A percentile compares a stretch with the other conserved stretches of the same genome.
These are phyloP conservation scores for Lepidocolaptes lacrymiger DNA, from an alignment of 2,797 vertebrate genomes.

Conservation along the genomic window DNA sequence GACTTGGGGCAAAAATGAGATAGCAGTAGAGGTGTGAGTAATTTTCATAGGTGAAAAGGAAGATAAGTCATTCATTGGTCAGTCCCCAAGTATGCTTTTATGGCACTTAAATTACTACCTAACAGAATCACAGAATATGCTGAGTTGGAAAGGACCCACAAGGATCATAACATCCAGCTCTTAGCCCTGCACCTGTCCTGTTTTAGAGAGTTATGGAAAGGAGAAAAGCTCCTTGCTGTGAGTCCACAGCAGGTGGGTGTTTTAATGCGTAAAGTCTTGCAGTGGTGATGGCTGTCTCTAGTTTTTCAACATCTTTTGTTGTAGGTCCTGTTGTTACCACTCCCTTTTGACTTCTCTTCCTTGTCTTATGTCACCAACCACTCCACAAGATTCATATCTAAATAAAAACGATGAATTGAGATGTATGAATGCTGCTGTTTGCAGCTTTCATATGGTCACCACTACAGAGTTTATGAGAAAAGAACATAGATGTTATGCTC, in stretches of 20 bases:
- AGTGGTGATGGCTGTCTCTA: background rate
- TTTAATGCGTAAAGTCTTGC: background rate
- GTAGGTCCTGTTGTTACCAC: background rate
- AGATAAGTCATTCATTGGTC: background rate
- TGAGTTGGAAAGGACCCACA: background rate
- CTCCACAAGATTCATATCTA: background rate
- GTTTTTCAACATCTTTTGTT: background rate
- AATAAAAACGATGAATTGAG: background rate
- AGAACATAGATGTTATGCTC: background rate
- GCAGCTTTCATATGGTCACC: background rate
- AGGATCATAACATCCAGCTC: background rate
- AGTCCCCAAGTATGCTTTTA: background rate
- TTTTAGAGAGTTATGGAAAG: background rate
- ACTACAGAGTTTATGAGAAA: background rate
- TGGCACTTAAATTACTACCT: background rate
- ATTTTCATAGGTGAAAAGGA: background rate
- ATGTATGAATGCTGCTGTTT: background rate
- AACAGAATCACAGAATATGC: background rate
- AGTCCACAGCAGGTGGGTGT: background rate
- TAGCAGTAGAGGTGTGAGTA: background rate
- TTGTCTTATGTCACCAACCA: background rate
- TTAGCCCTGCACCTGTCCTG: background rate
- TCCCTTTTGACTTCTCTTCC: background rate
- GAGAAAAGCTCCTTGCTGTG: background rate
- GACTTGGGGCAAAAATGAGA: background rate